Evolutionary conservation across 2,888 invertebrate genomes (phyloP).

Genomic region (Tridacna crocea): DNA sequence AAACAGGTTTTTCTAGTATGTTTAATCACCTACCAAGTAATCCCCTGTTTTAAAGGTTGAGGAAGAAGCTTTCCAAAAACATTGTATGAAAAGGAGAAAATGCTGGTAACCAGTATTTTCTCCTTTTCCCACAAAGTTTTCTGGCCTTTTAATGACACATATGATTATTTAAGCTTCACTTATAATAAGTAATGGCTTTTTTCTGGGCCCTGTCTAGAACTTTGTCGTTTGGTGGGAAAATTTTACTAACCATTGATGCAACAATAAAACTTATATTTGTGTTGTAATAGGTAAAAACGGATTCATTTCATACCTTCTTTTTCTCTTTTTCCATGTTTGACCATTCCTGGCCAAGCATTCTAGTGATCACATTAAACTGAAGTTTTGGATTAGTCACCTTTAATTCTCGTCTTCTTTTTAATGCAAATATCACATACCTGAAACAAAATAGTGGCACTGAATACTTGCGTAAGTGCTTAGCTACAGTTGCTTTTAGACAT

Average conservation of each 20-base stretch:
- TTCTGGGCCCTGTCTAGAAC: too few relatives aligned
- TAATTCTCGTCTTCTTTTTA: constrained; percentile 86
- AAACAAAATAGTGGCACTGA: neutral
- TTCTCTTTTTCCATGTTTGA: constrained; percentile 86
- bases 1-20: too few relatives aligned
- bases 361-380: constrained; percentile 87
- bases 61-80: neutral
- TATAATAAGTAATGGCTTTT: too few relatives aligned
- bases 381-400: constrained; percentile 84
- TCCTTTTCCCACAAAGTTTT: constrained; percentile 9
- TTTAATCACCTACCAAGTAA: too few relatives aligned
- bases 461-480: neutral
- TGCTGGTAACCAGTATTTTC: constrained; percentile 3
- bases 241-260: too few relatives aligned
- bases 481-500: too few relatives aligned
- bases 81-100: neutral
- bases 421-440: constrained; percentile 72
- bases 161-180: too few relatives aligned
- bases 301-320: constrained; percentile 83
- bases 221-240: too few relatives aligned
- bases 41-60: too few relatives aligned
- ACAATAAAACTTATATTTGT: too few relatives aligned
- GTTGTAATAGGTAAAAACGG: too few relatives aligned
- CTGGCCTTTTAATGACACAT: neutral
- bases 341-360: constrained; percentile 87